Base-by-base conservation (phyloP, 2,797 vertebrate species). In the Spinus pinus region DNA sequence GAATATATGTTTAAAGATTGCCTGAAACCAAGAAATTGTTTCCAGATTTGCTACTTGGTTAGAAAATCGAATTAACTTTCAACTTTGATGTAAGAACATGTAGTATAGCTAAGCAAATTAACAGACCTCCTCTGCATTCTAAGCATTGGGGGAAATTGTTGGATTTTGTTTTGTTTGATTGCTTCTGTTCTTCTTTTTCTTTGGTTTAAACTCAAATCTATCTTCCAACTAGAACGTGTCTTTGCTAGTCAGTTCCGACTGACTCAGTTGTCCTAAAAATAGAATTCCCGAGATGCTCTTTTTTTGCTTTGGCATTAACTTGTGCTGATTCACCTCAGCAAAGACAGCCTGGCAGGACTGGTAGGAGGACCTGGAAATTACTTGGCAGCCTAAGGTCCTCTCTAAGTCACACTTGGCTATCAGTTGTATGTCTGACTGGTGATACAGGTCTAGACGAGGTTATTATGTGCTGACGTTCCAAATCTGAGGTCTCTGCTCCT, bases 381-480 rank as follows among this genome's bases (percentile, higher is more conserved):
- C 35, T 94, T 93, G 58, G 54, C 70, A 79, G 30, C 12, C 61
- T 75, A 66, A 80, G 60, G 30, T 80, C 35, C 7, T 83, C 57
- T 66, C 0, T 86, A 87, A 70, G 69, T 83, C 72, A 69, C 61
- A 81, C 64, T 88, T 95, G 82, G 80, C 73, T 81, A 81, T 47
- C 66, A 71, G 6, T 47, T 70, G 7, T 64, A 44, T 35, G 66
- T 86, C 90, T 95, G 83, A 72, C 50, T n/a, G 23, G 47, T 31
- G 33, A 81, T 81, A 81, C 47, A 95, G 73, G 93, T 93, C 92
- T 96, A 94, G 92, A 92, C 58, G 42, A 66, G 56, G 23, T 56
- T 86, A 64, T 70, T 80, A 65, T 22, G 21, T 86, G 39, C 41
- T 75, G 31, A 13, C 18, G 49, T 88, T 93, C 61, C 51, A 88